These are phyloP conservation scores for Grammomys surdaster DNA, from an alignment of 2,113 vertebrate genomes.

Conservation along the genomic window DNA sequence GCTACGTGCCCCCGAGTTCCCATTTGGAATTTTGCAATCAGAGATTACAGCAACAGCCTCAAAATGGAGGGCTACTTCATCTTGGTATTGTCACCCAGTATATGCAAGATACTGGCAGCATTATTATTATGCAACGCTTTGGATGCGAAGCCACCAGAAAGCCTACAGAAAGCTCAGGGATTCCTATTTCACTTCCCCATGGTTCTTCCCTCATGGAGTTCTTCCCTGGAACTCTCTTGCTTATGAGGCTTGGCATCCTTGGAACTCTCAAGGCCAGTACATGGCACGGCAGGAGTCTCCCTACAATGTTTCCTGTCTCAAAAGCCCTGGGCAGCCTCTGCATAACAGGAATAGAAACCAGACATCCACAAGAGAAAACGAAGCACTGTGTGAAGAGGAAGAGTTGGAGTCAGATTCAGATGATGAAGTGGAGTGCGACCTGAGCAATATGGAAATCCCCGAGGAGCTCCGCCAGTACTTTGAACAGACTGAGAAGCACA, in stretches of 20 bases:
- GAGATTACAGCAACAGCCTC: slow-evolving; percentile 69
- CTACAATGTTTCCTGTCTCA: rapidly evolving
- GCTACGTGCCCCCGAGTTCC: not conserved
- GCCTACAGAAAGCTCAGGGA: too few relatives aligned
- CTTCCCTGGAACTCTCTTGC: slow-evolving; percentile 64
- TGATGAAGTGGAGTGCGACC: slow-evolving; percentile 91
- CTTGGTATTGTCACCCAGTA: slow-evolving; percentile 83
- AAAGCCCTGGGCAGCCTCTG: not conserved
- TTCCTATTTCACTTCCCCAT: too few relatives aligned
- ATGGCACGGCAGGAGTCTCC: not conserved
- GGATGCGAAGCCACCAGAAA: too few relatives aligned
- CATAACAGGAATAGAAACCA: not conserved
- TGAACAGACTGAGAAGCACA: slow-evolving; percentile 79
- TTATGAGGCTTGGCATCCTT: slow-evolving; percentile 79
- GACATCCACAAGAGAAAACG: not conserved
- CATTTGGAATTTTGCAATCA: not conserved
- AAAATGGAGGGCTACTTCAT: slow-evolving; percentile 53
- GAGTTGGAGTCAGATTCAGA: slow-evolving; percentile 79
- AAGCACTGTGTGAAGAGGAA: slow-evolving; percentile 47
- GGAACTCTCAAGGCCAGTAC: not conserved
- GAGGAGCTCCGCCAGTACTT: slow-evolving; percentile 97
- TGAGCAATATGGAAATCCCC: slow-evolving; percentile 97
- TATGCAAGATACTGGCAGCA: too few relatives aligned
- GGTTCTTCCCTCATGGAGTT: too few relatives aligned
- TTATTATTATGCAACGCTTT: too few relatives aligned